Percentiles rank a stretch among this genome's conserved stretches.
phyloP scores from a whole-genome alignment of 2,113 vertebrate species.

The Sander lucioperca region DNA sequence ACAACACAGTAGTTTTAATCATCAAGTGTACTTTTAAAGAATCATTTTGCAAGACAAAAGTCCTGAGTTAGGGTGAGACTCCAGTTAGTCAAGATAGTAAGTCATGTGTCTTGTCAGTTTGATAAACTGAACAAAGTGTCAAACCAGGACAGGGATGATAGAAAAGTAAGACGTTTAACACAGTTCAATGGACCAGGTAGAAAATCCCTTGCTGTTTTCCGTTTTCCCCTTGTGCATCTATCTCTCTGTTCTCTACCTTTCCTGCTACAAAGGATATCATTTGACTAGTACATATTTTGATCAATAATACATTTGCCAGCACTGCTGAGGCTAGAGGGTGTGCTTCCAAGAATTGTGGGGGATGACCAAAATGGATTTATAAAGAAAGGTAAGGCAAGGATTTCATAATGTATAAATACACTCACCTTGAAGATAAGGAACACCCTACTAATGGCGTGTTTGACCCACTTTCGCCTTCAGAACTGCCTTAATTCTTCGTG shows the following conservation, averaged over 20 bases:
- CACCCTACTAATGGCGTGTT: no score
- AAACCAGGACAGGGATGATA: constrained; percentile 32
- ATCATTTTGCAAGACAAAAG: constrained; percentile 21
- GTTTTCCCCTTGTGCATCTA: constrained; percentile 30
- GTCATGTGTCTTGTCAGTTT: constrained; percentile 34
- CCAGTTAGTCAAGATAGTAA: constrained; percentile 21
- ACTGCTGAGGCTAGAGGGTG: constrained; percentile 58
- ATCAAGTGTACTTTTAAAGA: neutral
- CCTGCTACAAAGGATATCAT: constrained; percentile 58
- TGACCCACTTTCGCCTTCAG: no score
- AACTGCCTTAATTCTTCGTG: no score
- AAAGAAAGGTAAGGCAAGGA: no score
- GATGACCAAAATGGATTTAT: no score
- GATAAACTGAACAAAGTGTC: constrained; percentile 45
- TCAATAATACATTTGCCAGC: constrained; percentile 78
- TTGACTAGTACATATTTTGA: constrained; percentile 72
- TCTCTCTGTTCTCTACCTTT: constrained; percentile 25
- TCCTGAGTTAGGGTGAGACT: constrained; percentile 22
- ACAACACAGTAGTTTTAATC: constrained; percentile 4
- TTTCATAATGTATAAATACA: no score
- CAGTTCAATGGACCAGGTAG: constrained; percentile 34
- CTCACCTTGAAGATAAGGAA: no score
- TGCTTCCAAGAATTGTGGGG: no score
- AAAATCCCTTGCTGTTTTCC: constrained; percentile 2
- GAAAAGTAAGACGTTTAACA: constrained; percentile 42